These are phyloP conservation scores for Platerodrilus igneus DNA, from an alignment of 2,888 invertebrate species.

Conservation along the genomic window DNA sequence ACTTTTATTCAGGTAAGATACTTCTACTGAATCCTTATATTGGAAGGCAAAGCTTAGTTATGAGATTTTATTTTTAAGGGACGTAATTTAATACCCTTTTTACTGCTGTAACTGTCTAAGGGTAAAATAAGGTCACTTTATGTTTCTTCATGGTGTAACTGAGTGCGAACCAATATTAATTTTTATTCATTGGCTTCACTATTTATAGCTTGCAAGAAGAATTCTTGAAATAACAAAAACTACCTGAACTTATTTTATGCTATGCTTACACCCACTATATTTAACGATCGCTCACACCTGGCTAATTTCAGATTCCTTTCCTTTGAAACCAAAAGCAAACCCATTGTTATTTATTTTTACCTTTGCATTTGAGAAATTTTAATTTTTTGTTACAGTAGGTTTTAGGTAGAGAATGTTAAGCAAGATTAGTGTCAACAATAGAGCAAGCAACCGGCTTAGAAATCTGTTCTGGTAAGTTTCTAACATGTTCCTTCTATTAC, in stretches of 20 bases:
- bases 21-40: constrained; percentile 33
- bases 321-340: constrained; percentile 14
- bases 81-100: constrained; percentile 49
- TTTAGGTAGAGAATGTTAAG: no score
- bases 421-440: no score
- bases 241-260: no score
- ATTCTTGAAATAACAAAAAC: no score
- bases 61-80: constrained; percentile 43
- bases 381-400: no score
- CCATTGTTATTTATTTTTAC: constrained; percentile 17
- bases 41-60: constrained; percentile 42
- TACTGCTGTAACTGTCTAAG: constrained; percentile 46
- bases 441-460: no score
- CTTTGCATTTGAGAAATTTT: no score
- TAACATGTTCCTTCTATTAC: no score
- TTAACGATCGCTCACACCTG: constrained; percentile 39
- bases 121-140: constrained; percentile 44
- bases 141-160: no score
- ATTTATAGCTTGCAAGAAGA: no score
- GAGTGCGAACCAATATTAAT: constrained; percentile 34
- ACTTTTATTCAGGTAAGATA: constrained; percentile 21
- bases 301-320: constrained; percentile 38
- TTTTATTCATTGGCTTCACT: constrained; percentile 20
- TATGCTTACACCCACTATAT: background rate
- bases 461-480: no score